These are phyloP conservation scores for Druceiella hillmani DNA, from an alignment of 2,888 invertebrate genomes.

Conservation along the genomic window DNA sequence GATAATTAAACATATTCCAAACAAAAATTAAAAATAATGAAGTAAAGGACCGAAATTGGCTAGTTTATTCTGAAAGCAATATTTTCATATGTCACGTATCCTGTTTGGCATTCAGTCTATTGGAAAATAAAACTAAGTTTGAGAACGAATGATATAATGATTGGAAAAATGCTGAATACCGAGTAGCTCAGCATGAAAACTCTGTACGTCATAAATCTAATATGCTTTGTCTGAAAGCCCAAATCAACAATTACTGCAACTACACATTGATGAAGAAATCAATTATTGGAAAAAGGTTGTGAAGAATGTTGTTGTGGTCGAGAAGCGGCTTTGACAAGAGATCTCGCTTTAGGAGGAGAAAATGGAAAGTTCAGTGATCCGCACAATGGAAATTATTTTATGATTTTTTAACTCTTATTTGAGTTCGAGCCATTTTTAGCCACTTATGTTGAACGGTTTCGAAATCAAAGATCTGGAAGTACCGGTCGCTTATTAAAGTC, in stretches of 20 bases:
- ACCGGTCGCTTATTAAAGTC: too few species aligned
- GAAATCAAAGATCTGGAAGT: conserved; percentile 27
- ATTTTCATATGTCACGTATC: conserved; percentile 16
- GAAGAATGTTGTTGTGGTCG: conserved; percentile 6
- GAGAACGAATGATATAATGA: conserved; percentile 24
- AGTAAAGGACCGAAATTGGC: conserved; percentile 12
- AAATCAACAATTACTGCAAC: conserved; percentile 15
- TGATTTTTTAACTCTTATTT: conserved; percentile 26
- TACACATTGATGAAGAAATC: conserved; percentile 14
- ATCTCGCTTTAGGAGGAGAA: conserved; percentile 14
- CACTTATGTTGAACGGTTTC: conserved; percentile 24
- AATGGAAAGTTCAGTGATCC: conserved; percentile 16
- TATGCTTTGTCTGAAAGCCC: conserved; percentile 16
- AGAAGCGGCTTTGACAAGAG: conserved; percentile 11
- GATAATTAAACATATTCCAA: conserved; percentile 21
- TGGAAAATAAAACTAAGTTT: conserved; percentile 19
- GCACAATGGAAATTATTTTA: conserved; percentile 27
- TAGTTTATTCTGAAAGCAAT: conserved; percentile 13
- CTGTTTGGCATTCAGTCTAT: conserved; percentile 18
- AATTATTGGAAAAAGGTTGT: conserved; percentile 13
- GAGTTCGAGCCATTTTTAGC: conserved; percentile 28
- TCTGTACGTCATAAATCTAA: conserved; percentile 22
- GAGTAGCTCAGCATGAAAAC: conserved; percentile 23
- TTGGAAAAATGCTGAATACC: conserved; percentile 23
- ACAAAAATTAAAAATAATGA: conserved; percentile 18